These are phyloP conservation scores for Enteromius paludinosus DNA, from an alignment of 2,797 vertebrate genomes.

Conservation along the genomic window DNA sequence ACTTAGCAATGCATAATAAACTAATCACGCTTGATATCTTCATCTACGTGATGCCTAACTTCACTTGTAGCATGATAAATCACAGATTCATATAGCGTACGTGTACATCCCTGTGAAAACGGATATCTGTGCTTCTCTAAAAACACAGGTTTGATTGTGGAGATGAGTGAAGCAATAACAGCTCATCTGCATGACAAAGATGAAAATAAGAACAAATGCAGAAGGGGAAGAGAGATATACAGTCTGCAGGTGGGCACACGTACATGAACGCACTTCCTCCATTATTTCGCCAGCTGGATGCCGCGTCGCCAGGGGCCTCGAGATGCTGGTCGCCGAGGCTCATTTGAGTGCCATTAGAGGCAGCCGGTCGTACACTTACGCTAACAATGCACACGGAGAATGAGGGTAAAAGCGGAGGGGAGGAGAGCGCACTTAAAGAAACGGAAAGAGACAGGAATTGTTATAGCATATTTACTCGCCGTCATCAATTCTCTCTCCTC, in stretches of 20 bases:
- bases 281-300: conserved; percentile 40
- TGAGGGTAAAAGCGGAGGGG: conserved; percentile 7
- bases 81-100: neutral
- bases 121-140: neutral
- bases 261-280: conserved; percentile 10
- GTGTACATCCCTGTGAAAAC: neutral
- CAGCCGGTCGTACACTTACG: conserved; percentile 41
- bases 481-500: conserved; percentile 45
- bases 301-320: conserved; percentile 57
- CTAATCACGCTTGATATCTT: neutral
- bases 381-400: conserved; percentile 1
- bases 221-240: neutral
- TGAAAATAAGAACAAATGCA: neutral
- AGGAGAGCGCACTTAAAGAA: conserved; percentile 41
- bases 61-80: neutral
- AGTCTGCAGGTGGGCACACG: conserved; percentile 1
- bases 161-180: neutral
- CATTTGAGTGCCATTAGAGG: conserved; percentile 66
- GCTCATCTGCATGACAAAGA: conserved; percentile 16
- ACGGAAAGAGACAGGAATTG: neutral
- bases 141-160: neutral
- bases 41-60: neutral
- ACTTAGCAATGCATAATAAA: conserved; percentile 13
- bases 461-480: conserved; percentile 36
- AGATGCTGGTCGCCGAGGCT: conserved; percentile 56